A percentile compares a stretch with the other conserved stretches of the same genome.
These are phyloP conservation scores for Ephestia elutella DNA, from an alignment of 1,140 invertebrate species.

Conservation along the genomic window DNA sequence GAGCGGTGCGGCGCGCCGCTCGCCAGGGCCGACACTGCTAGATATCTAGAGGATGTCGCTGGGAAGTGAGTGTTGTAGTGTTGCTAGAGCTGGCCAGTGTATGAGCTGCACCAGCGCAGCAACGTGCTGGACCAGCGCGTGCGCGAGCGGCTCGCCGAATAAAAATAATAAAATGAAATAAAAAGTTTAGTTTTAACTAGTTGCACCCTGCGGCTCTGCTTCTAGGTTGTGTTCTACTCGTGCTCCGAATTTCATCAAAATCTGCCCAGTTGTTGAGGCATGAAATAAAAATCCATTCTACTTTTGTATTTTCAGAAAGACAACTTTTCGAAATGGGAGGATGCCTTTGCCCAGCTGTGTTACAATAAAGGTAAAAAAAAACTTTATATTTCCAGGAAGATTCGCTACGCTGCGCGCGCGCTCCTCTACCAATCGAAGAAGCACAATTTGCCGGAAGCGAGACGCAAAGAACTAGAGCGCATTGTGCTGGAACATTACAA, in stretches of 20 bases:
- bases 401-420: constrained; percentile 81
- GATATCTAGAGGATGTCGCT: constrained; percentile 34
- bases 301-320: no score
- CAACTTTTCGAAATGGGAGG: no score
- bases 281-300: no score
- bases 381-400: constrained; percentile 56
- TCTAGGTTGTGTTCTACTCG: no score
- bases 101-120: constrained; percentile 77
- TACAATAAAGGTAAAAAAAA: no score
- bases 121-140: constrained; percentile 80
- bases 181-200: no score
- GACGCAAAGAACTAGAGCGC: constrained; percentile 71
- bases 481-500: constrained; percentile 70
- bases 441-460: constrained; percentile 72
- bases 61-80: constrained; percentile 32
- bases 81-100: no score
- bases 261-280: no score
- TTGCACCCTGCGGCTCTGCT: no score
- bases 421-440: constrained; percentile 67
- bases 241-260: no score
- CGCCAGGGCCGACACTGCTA: constrained; percentile 14
- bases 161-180: no score
- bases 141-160: constrained; percentile 76
- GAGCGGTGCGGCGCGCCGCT: constrained; percentile 79
- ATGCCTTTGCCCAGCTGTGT: no score